These are phyloP conservation scores for Melieria omissa DNA, from an alignment of 2,888 invertebrate species.

Conservation along the genomic window DNA sequence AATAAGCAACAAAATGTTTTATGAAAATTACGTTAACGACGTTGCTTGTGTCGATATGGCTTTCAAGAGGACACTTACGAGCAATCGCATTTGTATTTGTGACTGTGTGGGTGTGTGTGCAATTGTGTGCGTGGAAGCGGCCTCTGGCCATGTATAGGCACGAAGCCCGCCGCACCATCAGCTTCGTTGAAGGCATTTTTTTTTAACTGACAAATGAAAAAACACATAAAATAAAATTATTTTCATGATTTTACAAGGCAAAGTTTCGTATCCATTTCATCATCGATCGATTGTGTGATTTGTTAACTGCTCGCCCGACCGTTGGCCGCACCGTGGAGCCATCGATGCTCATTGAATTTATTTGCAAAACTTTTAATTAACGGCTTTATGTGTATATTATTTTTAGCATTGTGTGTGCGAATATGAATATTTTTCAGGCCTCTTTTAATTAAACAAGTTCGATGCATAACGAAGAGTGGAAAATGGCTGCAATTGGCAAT, in stretches of 20 bases:
- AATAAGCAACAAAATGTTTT: slow-evolving; percentile 66
- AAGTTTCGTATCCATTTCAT: slow-evolving; percentile 13
- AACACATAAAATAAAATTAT: background rate
- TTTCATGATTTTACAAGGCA: slow-evolving; percentile 2
- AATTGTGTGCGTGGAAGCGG: slow-evolving; percentile 34
- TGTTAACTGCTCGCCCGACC: background rate
- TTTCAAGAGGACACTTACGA: slow-evolving; percentile 53
- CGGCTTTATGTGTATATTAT: slow-evolving; percentile 27
- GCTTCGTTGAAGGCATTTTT: no score
- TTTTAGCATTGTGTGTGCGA: slow-evolving; percentile 2
- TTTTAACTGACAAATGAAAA: background rate
- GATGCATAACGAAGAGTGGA: background rate
- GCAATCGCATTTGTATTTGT: slow-evolving; percentile 19
- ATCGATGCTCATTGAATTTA: slow-evolving; percentile 25
- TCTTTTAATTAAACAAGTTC: slow-evolving; percentile 31
- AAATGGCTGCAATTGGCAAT: no score
- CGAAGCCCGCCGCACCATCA: no score
- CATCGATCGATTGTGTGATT: background rate
- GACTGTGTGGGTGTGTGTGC: slow-evolving; percentile 37
- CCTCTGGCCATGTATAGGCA: no score
- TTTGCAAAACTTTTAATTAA: slow-evolving; percentile 37
- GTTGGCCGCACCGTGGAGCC: background rate
- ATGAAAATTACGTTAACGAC: slow-evolving; percentile 64
- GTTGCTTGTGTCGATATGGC: slow-evolving; percentile 51
- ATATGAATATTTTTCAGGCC: slow-evolving; percentile 14